phyloP scores from a whole-genome alignment of 2,888 invertebrate species.

The Cylloceria caligata region DNA sequence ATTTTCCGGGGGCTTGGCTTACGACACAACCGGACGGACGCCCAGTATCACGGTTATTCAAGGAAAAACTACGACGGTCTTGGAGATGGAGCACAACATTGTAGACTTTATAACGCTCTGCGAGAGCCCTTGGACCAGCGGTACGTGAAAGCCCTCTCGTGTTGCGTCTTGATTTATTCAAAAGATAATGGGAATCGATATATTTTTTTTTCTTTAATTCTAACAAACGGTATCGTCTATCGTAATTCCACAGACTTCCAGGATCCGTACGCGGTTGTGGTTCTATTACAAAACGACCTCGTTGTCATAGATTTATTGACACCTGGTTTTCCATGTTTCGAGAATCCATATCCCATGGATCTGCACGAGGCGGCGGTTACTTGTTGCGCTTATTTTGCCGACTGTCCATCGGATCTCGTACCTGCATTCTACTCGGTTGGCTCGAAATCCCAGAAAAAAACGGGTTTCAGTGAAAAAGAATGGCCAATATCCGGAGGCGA shows the following conservation, averaged over 20 bases:
- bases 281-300: conserved; percentile 98
- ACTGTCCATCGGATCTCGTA: conserved; percentile 98
- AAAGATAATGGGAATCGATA: not conserved
- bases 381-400: conserved; percentile 97
- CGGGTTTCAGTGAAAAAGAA: conserved; percentile 95
- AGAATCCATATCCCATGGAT: conserved; percentile 99
- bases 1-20: conserved; percentile 98
- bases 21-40: conserved; percentile 94
- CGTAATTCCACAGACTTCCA: conserved; percentile 91
- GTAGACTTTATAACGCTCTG: conserved; percentile 98
- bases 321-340: conserved; percentile 98
- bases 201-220: not conserved
- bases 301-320: conserved; percentile 98
- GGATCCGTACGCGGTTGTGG: conserved; percentile 99
- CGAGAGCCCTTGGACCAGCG: conserved; percentile 97
- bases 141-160: conserved; percentile 85
- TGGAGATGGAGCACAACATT: conserved; percentile 99
- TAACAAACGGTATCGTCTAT: conserved; percentile 45
- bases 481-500: conserved; percentile 99
- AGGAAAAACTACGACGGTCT: conserved; percentile 97
- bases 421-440: conserved; percentile 99
- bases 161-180: conserved; percentile 2
- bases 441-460: conserved; percentile 88
- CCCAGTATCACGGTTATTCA: conserved; percentile 98
- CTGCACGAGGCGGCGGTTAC: conserved; percentile 99